Base-by-base conservation (phyloP, 1,140 invertebrate genomes). In the Sycophila sp. region DNA sequence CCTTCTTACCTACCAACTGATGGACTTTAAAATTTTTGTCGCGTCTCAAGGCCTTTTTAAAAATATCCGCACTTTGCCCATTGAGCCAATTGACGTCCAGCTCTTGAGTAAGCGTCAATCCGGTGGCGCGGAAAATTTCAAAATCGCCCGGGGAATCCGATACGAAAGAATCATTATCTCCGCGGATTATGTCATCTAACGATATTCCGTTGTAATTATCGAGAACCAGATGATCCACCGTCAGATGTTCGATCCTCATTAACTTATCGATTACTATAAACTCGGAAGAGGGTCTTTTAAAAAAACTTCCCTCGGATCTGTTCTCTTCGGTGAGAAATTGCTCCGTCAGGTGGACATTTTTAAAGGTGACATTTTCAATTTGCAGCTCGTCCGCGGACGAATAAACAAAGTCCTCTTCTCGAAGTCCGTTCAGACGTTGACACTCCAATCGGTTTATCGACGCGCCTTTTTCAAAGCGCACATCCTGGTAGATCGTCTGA, bases 381-480 rank as follows among this genome's bases (percentile, higher is more conserved):
- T n/a, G n/a, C n/a, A n/a, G n/a, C 17, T 63, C 59, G 24, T 65
- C 64, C 4, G 64, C 74, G 2, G 55, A 5, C 0, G 5, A 4
- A 10, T 80, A 80, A 15, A 82, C 49, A 49, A 79, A 80, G 47
- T 82, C 77, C 1, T 71, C 17, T 13, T 79, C 66, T 0, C 34
- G 13, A 11, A 73, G 67, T 5, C 71, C 76, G 51, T 82, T 82
- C 2, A 82, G 56, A 19, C 75, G 77, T 6, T 73, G 47, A 1
- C 73, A 51, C 1, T 70, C 13, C 4, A 82, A 51, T 17, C 36
- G 24, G 28, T 82, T 77, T 13, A 82, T 76, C 0, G 45, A 69
- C 2, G 79, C 7, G 2, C 72, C 74, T 1, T 55, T 60, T 32
- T 77, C 68, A 3, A 82, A 75, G 0, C 22, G 36, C 0, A 80